Conservation (phyloP, 2,888 invertebrate species). For the Cheilosia variabilis region DNA sequence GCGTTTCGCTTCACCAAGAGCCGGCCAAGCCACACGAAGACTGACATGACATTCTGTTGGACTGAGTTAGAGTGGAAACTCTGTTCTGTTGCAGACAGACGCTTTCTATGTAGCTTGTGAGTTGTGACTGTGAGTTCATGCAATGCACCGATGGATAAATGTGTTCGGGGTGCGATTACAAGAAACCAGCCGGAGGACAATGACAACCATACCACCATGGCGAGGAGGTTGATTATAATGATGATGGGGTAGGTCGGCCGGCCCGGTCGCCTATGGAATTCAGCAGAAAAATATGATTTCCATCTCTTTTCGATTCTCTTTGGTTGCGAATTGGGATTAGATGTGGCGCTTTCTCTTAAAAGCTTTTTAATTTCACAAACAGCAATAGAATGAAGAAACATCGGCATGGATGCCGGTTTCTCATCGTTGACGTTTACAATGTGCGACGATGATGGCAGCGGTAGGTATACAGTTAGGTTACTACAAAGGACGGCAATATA, state of each 20-base stretch:
- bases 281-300: conserved; percentile 26
- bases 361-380: conserved; percentile 35
- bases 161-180: conserved; percentile 6
- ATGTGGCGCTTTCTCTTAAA: conserved; percentile 62
- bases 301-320: conserved; percentile 69
- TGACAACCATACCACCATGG: conserved; percentile 16
- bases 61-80: conserved; percentile 22
- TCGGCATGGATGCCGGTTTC: conserved; percentile 13
- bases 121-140: conserved; percentile 2
- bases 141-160: conserved; percentile 9
- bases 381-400: conserved; percentile 29
- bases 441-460: neutral
- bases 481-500: conserved; percentile 13
- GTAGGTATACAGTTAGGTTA: neutral
- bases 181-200: conserved; percentile 29
- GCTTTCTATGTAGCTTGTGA: conserved; percentile 19
- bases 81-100: conserved; percentile 15
- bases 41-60: conserved; percentile 54
- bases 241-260: conserved; percentile 71
- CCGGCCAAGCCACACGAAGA: conserved; percentile 30
- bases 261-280: conserved; percentile 41
- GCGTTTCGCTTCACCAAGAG: conserved; percentile 53
- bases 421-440: conserved; percentile 18
- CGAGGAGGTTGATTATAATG: conserved; percentile 44
- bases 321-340: neutral